A percentile compares a stretch with the other conserved stretches of the same genome.
Conservation (phyloP, 2,113 vertebrate species). For the Oceanites oceanicus region DNA sequence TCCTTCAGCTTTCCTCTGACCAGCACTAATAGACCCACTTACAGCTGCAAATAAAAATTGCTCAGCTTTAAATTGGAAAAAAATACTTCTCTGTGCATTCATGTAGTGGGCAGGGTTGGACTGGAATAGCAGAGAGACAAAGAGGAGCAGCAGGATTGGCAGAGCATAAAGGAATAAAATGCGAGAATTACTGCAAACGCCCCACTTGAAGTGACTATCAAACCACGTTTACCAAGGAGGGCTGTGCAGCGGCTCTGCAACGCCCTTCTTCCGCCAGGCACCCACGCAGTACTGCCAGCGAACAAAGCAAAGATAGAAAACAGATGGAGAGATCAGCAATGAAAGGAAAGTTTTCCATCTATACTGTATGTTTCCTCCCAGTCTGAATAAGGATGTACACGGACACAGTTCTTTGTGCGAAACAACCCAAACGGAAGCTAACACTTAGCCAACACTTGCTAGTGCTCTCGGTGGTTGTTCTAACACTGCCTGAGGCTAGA, state of each 20-base stretch:
- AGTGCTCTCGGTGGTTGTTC: background rate
- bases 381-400: background rate
- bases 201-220: conserved; percentile 27
- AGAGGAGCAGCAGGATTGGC: conserved; percentile 35
- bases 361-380: background rate
- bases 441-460: background rate
- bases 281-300: background rate
- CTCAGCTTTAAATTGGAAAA: conserved; percentile 10
- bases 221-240: background rate
- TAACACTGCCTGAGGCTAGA: background rate
- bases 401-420: background rate
- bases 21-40: conserved; percentile 12
- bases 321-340: conserved; percentile 11
- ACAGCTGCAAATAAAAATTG: conserved; percentile 17
- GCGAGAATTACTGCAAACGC: background rate
- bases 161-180: background rate
- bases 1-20: conserved; percentile 21
- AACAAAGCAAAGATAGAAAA: conserved; percentile 14
- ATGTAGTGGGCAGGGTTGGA: background rate
- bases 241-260: background rate
- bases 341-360: background rate
- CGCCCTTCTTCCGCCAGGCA: background rate
- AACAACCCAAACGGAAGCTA: background rate
- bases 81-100: background rate
- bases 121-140: background rate